These are phyloP conservation scores for Eutrigla gurnardus DNA, from an alignment of 2,797 vertebrate species.

Conservation along the genomic window DNA sequence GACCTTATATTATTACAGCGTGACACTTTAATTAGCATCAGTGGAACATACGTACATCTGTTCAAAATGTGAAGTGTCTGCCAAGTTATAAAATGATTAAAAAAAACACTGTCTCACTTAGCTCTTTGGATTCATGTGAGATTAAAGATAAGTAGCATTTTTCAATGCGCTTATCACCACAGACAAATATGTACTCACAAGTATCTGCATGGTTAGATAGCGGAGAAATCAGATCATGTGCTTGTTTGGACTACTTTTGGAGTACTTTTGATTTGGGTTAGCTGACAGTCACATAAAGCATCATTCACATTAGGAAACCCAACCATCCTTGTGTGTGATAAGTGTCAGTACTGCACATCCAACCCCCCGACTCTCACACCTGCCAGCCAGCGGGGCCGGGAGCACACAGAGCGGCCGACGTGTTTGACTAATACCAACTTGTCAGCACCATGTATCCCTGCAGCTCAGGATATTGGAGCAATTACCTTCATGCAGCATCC, in stretches of 20 bases:
- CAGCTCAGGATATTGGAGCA: conserved; percentile 80
- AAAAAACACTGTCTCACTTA: not conserved
- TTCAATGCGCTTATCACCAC: not conserved
- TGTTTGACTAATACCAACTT: conserved; percentile 78
- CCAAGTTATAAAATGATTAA: not conserved
- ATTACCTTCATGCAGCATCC: conserved; percentile 73
- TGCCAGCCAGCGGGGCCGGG: conserved; percentile 45
- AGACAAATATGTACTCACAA: not conserved
- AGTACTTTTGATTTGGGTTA: not conserved
- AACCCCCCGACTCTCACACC: conserved; percentile 52
- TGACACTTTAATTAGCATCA: conserved; percentile 67
- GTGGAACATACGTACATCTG: conserved; percentile 30
- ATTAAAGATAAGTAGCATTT: not conserved
- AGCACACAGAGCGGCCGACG: conserved; percentile 38
- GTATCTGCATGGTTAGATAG: not conserved
- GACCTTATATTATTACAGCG: conserved; percentile 41
- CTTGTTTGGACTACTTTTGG: not conserved
- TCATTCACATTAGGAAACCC: conserved; percentile 10
- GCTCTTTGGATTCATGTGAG: not conserved
- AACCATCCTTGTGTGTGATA: conserved; percentile 43
- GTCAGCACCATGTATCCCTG: conserved; percentile 75
- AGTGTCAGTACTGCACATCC: conserved; percentile 49
- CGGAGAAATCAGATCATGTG: not conserved
- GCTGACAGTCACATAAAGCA: not conserved
- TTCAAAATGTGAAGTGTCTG: conserved; percentile 18